Base-by-base conservation (phyloP, 2,797 vertebrate genomes). In the Pseudotriccus pelzelni region DNA sequence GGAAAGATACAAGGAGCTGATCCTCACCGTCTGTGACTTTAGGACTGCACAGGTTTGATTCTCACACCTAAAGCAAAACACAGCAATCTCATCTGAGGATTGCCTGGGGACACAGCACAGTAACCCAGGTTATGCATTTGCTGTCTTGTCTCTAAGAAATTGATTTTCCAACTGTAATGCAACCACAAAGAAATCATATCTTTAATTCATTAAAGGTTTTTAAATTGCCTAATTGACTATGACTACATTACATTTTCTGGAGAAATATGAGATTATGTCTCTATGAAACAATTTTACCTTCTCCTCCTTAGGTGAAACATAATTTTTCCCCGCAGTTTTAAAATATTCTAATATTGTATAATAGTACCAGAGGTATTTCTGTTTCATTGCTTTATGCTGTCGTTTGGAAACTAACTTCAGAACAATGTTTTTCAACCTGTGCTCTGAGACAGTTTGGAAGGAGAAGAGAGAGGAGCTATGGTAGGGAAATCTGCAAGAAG, bases 201-300 rank as follows among this genome's bases (percentile, higher is more conserved):
- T 91, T 96, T 93, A 93, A 97, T 80, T 94, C 36, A 97, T 96
- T 97, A 95, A 62, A 86, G 64, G 63, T 84, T 97, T 97, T 96
- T 96, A 95, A 97, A 97, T 97, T 96, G 93, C 94, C 94, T 94
- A 96, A 97, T 97, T 95, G 92, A 90, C 96, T 97, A 94, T 6
- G 21, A 91, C 90, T 96, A 81, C 83, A 72, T 96, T 97, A 88
- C 70, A 44, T 60, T 96, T 97, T 96, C 89, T 96, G 77, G 84
- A 90, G 79, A 87, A 69, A 58, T 93, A 93, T 53, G 74, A 83
- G 44, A 55, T 84, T 94, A 76, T 53, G 43, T 49, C 30, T 34
- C 19, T 74, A 30, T 67, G 66, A 90, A 94, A 91, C 25, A 87
- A 75, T 37, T 86, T 77, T 32, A 53, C 14, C 1, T 1, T 80